These are phyloP conservation scores for Verasper variegatus DNA, from an alignment of 2,113 vertebrate genomes.

Conservation along the genomic window DNA sequence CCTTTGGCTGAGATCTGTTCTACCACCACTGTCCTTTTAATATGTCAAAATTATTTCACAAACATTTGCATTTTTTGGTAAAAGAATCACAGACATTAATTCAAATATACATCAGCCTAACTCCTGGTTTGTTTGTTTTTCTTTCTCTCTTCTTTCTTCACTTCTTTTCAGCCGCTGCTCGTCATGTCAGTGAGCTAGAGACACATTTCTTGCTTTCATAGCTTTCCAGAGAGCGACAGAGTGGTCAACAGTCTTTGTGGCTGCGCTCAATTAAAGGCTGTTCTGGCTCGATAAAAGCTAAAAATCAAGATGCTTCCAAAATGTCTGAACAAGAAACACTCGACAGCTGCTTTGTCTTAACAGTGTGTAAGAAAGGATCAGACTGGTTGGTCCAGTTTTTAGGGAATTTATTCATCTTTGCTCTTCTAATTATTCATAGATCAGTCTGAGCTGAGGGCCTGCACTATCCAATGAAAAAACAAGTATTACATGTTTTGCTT, in stretches of 20 bases:
- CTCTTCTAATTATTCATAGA: not conserved
- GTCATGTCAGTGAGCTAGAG: not conserved
- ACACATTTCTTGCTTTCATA: not conserved
- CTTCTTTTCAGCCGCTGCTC: not conserved
- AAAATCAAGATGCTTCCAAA: slow-evolving; percentile 8
- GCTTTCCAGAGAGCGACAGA: not conserved
- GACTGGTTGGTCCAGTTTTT: not conserved
- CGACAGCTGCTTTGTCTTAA: not conserved
- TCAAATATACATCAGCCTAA: not conserved
- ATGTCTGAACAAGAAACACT: not conserved
- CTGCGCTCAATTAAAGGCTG: slow-evolving; percentile 22
- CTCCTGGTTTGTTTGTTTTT: not conserved
- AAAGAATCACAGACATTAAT: not conserved
- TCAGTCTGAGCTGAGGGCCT: not conserved
- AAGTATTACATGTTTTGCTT: no score
- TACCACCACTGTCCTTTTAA: not conserved
- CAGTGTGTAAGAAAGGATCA: not conserved
- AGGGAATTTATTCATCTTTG: not conserved
- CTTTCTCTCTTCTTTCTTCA: not conserved
- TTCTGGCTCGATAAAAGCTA: slow-evolving; percentile 1
- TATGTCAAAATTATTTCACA: not conserved
- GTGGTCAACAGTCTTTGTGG: slow-evolving; percentile 5
- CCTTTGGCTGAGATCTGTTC: no score
- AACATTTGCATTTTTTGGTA: no score
- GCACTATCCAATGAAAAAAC: no score